Evolutionary conservation across 92 coral and sea anemone genomes (phyloP).

Genomic region (Porites rus): DNA sequence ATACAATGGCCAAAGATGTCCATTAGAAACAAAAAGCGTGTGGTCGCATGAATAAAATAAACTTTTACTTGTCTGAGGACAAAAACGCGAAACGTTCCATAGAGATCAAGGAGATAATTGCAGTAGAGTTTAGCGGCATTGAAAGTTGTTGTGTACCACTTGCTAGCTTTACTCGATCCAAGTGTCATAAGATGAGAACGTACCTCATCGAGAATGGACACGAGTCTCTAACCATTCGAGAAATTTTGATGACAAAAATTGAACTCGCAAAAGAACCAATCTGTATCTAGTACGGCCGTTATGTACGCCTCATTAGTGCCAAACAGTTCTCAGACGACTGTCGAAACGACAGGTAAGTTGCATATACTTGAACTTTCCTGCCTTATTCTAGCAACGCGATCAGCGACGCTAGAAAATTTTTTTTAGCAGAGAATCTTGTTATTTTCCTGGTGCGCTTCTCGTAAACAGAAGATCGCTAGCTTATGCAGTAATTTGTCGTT

Average conservation of each 20-base stretch:
- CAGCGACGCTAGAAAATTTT: neutral
- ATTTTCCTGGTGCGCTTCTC: neutral
- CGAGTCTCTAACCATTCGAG: neutral
- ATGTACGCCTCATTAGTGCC: constrained; percentile 16
- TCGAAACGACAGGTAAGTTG: constrained; percentile 11
- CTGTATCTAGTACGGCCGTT: neutral
- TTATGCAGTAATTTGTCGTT: too few species aligned
- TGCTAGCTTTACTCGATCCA: neutral
- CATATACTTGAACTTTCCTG: neutral
- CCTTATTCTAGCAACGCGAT: neutral
- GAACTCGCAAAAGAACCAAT: neutral
- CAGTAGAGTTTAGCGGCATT: neutral
- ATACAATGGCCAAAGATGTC: neutral
- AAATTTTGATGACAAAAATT: neutral
- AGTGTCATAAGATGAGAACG: neutral
- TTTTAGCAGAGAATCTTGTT: neutral
- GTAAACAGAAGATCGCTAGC: neutral
- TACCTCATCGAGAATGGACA: neutral
- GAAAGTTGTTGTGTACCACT: too few species aligned
- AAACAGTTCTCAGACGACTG: neutral
- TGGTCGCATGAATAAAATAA: neutral
- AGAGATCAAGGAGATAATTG: neutral
- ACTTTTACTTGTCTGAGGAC: neutral
- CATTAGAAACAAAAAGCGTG: neutral
- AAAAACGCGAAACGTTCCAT: neutral